Evolutionary conservation across 2,113 vertebrate species (phyloP).

Genomic region (Lepisosteus oculatus): DNA sequence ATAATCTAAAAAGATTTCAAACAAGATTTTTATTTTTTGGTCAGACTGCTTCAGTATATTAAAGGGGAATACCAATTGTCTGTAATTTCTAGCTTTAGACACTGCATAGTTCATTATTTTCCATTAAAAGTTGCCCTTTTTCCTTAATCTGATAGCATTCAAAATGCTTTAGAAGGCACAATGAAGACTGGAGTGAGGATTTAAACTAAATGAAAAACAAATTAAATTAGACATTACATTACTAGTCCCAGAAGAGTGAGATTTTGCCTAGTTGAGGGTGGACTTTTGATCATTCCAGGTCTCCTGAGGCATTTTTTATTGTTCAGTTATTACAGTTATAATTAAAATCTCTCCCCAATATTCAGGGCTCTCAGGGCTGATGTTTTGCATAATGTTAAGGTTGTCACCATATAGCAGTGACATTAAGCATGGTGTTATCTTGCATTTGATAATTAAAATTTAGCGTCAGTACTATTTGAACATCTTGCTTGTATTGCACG

Average conservation of each 20-base stretch:
- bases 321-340: not conserved
- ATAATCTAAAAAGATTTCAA: not conserved
- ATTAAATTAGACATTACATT: constrained; percentile 6
- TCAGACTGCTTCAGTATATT: not conserved
- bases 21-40: not conserved
- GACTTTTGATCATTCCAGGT: not conserved
- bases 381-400: no score
- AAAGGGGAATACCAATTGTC: not conserved
- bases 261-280: not conserved
- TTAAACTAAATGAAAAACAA: constrained; percentile 6
- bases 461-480: no score
- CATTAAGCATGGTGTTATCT: no score
- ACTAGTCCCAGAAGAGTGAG: constrained; percentile 6
- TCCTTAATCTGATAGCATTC: constrained; percentile 1
- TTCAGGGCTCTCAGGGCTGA: no score
- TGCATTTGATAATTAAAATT: no score
- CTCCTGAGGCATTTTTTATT: constrained; percentile 11
- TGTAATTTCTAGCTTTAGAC: constrained; percentile 6
- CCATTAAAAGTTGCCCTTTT: not conserved
- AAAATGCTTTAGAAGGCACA: constrained; percentile 2
- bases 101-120: not conserved
- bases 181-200: not conserved
- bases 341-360: no score
- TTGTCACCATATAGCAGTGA: no score
- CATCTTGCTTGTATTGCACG: no score